Evolutionary conservation across 2,888 invertebrate species (phyloP), one percentile per base, ranked within the genome.

Genomic region (Nemotelus pantherinus): DNA sequence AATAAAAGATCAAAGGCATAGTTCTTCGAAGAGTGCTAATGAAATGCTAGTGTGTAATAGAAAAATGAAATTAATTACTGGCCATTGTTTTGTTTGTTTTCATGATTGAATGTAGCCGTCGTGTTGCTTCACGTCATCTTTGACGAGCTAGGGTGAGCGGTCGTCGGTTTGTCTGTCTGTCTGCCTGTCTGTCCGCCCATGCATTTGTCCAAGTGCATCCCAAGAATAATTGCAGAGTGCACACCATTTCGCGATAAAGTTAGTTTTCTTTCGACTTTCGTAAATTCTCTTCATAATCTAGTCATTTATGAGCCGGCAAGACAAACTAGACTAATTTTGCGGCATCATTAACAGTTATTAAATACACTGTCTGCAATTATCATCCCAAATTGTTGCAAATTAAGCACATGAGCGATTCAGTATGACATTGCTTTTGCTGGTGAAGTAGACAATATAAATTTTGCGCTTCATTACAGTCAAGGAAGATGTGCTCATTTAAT

Each of bases 1-100:
- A 48, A 58, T 44, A 58, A 58, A 58, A 58, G 58, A 72, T 57
- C 72, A 58, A 58, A 57, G 45, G 10, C 39, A 39, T 4, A 47
- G 10, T 9, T 25, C 7, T 48, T 67, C 50, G n/a, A 53, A 7
- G 41, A 55, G 43, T 41, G 74, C 60, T 74, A 63, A 74, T 74
- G 60, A 74, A 60, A 74, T 44, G 43, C 45, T 70, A 47, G 39
- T 70, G 53, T 55, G 25, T 25, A 25, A 25, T 25, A 53, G 47
- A 71, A 57, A 57, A 9, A 25, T 55, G 44, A 74, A 60, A 74
- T 60, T 74, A 74, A 74, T 74, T 74, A 63, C 50, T 43, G 60
- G 44, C 6, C 60, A 60, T 48, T 74, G 60, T 25, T 25, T 25
- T 25, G 25, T 74, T 74, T 63, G 74, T 48, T 63, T 74, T 60